Conservation (phyloP, 2,888 invertebrate genomes). For the Helleia helle region DNA sequence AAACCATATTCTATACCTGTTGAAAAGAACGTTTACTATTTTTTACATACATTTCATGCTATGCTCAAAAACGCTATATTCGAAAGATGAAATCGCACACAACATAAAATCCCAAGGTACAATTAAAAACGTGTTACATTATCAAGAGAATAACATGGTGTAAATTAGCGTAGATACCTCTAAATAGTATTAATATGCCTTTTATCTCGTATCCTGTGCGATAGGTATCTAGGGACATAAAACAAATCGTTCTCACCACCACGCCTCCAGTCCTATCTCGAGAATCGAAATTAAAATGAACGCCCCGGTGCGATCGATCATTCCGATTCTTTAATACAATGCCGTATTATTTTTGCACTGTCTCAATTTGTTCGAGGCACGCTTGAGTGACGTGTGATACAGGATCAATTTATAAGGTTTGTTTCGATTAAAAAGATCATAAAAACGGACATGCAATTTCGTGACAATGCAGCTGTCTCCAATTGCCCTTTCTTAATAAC, state of each 20-base stretch:
- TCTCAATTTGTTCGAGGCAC: constrained; percentile 55
- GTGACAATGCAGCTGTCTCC: constrained; percentile 18
- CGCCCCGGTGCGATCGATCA: constrained; percentile 69
- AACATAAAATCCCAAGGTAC: constrained; percentile 1
- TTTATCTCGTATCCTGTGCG: constrained; percentile 23
- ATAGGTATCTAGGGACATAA: constrained; percentile 55
- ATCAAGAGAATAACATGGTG: not conserved
- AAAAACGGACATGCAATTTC: constrained; percentile 19
- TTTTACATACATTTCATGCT: too few species aligned
- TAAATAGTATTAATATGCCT: constrained; percentile 15
- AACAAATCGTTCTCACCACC: constrained; percentile 67
- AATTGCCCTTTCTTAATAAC: constrained; percentile 7
- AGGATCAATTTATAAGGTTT: constrained; percentile 40
- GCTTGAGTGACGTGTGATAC: constrained; percentile 50
- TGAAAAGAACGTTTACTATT: too few species aligned
- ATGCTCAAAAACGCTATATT: not conserved
- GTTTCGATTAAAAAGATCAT: constrained; percentile 31
- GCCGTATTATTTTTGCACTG: constrained; percentile 60
- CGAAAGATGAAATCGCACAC: not conserved
- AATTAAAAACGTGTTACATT: not conserved
- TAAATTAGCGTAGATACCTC: constrained; percentile 10
- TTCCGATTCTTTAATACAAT: constrained; percentile 67
- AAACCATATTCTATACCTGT: not conserved
- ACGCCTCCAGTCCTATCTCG: constrained; percentile 62
- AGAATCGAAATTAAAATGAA: constrained; percentile 71